Evolutionary conservation across 1,140 invertebrate genomes (phyloP).

Genomic region (Dufourea novaeangliae): DNA sequence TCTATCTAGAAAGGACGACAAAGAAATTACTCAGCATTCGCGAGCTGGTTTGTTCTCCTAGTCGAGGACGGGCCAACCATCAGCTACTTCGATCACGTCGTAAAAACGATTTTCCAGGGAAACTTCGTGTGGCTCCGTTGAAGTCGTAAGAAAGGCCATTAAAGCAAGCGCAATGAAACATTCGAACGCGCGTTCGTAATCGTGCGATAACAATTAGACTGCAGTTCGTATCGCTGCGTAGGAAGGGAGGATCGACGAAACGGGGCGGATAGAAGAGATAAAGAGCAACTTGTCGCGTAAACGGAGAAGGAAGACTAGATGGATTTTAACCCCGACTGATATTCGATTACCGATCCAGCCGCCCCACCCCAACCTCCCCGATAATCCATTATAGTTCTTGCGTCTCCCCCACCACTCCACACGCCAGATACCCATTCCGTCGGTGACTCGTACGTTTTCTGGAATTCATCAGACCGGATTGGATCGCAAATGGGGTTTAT

Average conservation of each 20-base stretch:
- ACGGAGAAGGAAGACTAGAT: slow-evolving; percentile 70
- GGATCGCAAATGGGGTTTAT: slow-evolving; percentile 72
- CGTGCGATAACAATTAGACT: slow-evolving; percentile 12
- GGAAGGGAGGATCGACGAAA: not conserved
- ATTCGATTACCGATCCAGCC: slow-evolving; percentile 76
- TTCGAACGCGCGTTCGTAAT: not conserved
- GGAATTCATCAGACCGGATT: slow-evolving; percentile 76
- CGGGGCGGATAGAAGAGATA: not conserved
- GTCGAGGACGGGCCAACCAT: not conserved
- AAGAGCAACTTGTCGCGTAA: slow-evolving; percentile 42
- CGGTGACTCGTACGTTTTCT: slow-evolving; percentile 72
- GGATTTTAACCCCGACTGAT: slow-evolving; percentile 77
- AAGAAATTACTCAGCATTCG: slow-evolving; percentile 72
- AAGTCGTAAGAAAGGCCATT: not conserved
- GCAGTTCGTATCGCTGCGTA: not conserved
- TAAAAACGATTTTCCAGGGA: slow-evolving; percentile 43
- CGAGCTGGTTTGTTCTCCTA: slow-evolving; percentile 37
- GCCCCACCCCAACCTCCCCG: no score
- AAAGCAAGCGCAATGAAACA: not conserved
- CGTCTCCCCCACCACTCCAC: slow-evolving; percentile 64
- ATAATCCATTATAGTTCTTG: slow-evolving; percentile 79
- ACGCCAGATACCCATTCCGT: slow-evolving; percentile 39
- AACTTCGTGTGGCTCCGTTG: no score
- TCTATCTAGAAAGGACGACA: slow-evolving; percentile 61
- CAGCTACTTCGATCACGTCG: slow-evolving; percentile 30